Base-by-base conservation (phyloP, 2,797 vertebrate genomes). In the Falco naumanni region DNA sequence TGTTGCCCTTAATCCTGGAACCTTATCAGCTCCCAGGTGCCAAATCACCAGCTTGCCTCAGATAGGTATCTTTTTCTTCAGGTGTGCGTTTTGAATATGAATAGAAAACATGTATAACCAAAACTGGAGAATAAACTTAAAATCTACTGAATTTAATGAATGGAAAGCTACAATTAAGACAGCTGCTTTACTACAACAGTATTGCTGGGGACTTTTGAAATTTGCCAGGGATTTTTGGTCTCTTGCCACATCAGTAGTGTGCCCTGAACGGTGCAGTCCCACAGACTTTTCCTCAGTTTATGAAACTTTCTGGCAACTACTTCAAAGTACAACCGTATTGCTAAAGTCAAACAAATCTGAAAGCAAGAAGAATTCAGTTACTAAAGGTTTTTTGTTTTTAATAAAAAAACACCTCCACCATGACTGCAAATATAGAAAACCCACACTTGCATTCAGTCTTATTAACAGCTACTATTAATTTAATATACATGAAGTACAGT, bases 41-140 rank as follows among this genome's bases (percentile, higher is more conserved):
- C 75, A 94, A 87, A 87, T 22, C 61, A 51, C 15, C 71, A 92
- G 47, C 37, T 94, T 78, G 84, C 75, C 92, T 77, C 77, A 93
- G 78, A 91, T 26, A 70, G 29, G 0, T 16, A 80, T 31, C 48
- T 77, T 87, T 79, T 54, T 72, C 63, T 76, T 48, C 71, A 93
- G 56, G 79, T 77, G 29, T 20, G 29, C 45, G 54, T 75, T 90
- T 85, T 78, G 48, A 77, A 48, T 17, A 89, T 5, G 11, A 74
- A 80, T 16, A 85, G 60, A 24, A 89, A 95, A 64, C 17, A 74
- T 16, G 70, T 8, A 41, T 34, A 84, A 76, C n/a, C 47, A 71
- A 84, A 85, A 14, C 48, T 61, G 16, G 21, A 76, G 19, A 87
- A 82, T 28, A 72, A 87, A 60, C 31, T 48, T 31, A 1, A 91